Evolutionary conservation across 2,888 invertebrate species (phyloP), one percentile per base, ranked within the genome.

Genomic region (Nomada hirtipes): DNA sequence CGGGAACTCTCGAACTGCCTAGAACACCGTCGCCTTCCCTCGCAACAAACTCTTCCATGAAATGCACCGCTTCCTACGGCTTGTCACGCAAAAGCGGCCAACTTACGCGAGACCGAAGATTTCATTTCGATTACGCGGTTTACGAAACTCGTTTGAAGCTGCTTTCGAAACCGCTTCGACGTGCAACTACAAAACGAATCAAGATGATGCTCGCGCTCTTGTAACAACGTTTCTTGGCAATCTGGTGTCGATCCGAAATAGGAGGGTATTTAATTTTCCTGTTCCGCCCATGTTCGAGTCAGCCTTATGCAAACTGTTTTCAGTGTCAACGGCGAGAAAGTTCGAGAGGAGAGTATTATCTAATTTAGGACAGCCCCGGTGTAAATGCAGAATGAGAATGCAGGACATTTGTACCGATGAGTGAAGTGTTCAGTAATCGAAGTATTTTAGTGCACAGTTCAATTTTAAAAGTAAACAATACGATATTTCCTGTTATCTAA

Each of bases 51-150:
- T 79, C 79, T 80, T 73, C 73, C 61, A 44, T 26, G 65, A 72
- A 47, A 50, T 79, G 50, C 57, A 15, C 47, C 20, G 60, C 11
- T 57, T 59, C 76, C 71, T 57, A 23, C 57, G 57, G 20, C 57
- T 20, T 57, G 64, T 23, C 65, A 72, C 11, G 61, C 60, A 47
- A 72, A 67, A 42, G 10, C 36, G 18, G 23, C 71, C 60, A 42
- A 71, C 79, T 65, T 70, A 36, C 26, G 26, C 70, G 61, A 60
- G 10, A 61, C 79, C 71, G 20, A 67, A 79, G 71, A 80, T 79
- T 80, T 67, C 72, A 67, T 78, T 78, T 76, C 50, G 78, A 76
- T 68, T 78, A 78, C 44, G 55, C 76, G 76, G 55, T 71, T 71
- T 57, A 26, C 42, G 67, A 61, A 67, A 69, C 79, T 76, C 65